Base-by-base conservation (phyloP, 2,113 vertebrate species). In the Microcebus lehilahytsara region DNA sequence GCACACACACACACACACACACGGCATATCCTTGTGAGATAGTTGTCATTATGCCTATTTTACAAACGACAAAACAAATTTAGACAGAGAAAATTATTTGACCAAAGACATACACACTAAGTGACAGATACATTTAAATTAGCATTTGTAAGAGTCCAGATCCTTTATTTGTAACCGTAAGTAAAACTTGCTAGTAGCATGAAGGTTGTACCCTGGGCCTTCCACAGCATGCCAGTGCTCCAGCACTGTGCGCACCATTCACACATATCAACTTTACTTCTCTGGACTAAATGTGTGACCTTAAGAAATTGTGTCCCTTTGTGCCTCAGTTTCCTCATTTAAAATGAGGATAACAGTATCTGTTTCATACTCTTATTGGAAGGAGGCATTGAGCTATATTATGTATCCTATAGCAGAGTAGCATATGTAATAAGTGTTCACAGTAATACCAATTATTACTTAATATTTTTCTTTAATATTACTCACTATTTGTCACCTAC, bases 51-150 rank as follows among this genome's bases (percentile, higher is more conserved):
- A 60, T 40, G 19, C 30, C 27, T 78, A 20, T 17, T 93, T 91
- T 58, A 93, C 32, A 89, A 83, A 58, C 32, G 27, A 93, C 8
- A 64, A 67, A 81, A 95, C 6, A 74, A 8, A 37, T 60, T 67
- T 90, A 94, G 32, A 80, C 34, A 95, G 30, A 62, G 23, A 85
- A 92, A 53, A 83, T 53, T 84, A 72, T 56, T 92, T 87, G 12
- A 27, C 23, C 37, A 77, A 92, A 92, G 89, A 58, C 16, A 27
- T 46, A 8, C 22, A 72, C 16, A 22, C 14, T 51, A 42, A 94
- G 25, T 37, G 27, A 60, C n/a, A 32, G 37, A 84, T 30, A 62
- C 77, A 77, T 40, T 81, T 85, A 71, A 95, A 10, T 30, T 56
- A 72, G 9, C 72, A 62, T 86, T 19, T 83, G 12, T 74, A 92